phyloP scores from a whole-genome alignment of 2,113 vertebrate species.

The Labeo rohita region DNA sequence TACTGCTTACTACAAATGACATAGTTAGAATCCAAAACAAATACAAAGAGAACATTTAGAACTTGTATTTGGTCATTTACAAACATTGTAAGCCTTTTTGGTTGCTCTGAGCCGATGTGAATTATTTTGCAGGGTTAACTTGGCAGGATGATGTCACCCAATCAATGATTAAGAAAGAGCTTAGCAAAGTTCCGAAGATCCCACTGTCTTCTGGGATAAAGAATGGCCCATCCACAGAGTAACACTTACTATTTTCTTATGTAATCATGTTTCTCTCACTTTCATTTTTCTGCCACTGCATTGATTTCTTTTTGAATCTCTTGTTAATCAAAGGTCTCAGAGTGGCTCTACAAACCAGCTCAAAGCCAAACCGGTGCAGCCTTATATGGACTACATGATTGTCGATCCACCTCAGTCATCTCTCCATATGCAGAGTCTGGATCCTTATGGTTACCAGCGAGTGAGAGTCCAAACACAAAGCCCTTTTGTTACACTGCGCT shows the following conservation, averaged over 20 bases:
- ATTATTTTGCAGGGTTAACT: slow-evolving; percentile 80
- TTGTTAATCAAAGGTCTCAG: slow-evolving; percentile 37
- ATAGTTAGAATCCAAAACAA: neutral
- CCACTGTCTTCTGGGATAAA: slow-evolving; percentile 58
- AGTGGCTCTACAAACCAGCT: slow-evolving; percentile 33
- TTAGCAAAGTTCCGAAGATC: slow-evolving; percentile 84
- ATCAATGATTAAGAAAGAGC: slow-evolving; percentile 85
- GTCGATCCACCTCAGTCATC: slow-evolving; percentile 76
- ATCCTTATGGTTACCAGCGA: slow-evolving; percentile 85
- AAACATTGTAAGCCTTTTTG: neutral
- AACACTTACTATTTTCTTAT: slow-evolving; percentile 53
- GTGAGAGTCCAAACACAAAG: slow-evolving; percentile 64
- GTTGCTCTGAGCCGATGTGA: neutral
- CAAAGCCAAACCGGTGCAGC: slow-evolving; percentile 74
- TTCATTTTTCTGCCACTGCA: neutral
- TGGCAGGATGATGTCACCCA: slow-evolving; percentile 94
- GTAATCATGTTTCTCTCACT: neutral
- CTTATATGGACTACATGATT: slow-evolving; percentile 86
- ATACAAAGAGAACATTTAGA: neutral
- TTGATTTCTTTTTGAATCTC: neutral
- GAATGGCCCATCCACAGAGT: slow-evolving; percentile 75
- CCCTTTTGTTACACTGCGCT: neutral
- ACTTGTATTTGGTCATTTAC: neutral
- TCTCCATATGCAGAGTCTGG: slow-evolving; percentile 80
- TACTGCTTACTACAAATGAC: neutral